Conservation (phyloP, 64 coral and sea anemone genomes). For the Acropora tenuis region DNA sequence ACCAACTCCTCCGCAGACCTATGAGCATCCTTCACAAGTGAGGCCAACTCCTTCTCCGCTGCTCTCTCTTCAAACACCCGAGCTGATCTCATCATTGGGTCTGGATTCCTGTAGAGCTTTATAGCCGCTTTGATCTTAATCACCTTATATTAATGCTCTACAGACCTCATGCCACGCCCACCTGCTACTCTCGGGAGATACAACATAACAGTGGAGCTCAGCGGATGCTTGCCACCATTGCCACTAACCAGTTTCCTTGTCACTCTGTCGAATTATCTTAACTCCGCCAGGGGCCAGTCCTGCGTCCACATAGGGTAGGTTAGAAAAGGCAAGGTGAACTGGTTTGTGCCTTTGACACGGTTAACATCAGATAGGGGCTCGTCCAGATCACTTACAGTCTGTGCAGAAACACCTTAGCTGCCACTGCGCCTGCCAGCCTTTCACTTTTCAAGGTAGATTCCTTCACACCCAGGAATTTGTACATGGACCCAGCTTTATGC, state of each 20-base stretch:
- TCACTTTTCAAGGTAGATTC: slow-evolving; percentile 12
- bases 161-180: neutral
- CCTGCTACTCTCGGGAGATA: neutral
- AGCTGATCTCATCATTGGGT: neutral
- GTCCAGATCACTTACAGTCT: slow-evolving; percentile 34
- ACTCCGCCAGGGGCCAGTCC: slow-evolving; percentile 26
- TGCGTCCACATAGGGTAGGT: slow-evolving; percentile 21
- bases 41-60: neutral
- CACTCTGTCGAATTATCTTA: slow-evolving; percentile 28
- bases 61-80: neutral
- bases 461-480: slow-evolving; percentile 15
- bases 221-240: neutral
- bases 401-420: slow-evolving; percentile 8
- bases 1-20: neutral
- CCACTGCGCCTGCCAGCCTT: neutral
- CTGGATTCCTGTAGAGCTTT: neutral
- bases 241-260: slow-evolving; percentile 6
- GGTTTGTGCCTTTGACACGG: slow-evolving; percentile 11
- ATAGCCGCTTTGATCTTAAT: neutral
- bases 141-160: neutral
- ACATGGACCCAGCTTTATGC: neutral
- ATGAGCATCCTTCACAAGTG: neutral
- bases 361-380: neutral
- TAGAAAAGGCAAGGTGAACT: slow-evolving; percentile 16
- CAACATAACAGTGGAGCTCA: neutral